Base-by-base conservation (phyloP, 1,140 invertebrate species). In the Drosophila albomicans region DNA sequence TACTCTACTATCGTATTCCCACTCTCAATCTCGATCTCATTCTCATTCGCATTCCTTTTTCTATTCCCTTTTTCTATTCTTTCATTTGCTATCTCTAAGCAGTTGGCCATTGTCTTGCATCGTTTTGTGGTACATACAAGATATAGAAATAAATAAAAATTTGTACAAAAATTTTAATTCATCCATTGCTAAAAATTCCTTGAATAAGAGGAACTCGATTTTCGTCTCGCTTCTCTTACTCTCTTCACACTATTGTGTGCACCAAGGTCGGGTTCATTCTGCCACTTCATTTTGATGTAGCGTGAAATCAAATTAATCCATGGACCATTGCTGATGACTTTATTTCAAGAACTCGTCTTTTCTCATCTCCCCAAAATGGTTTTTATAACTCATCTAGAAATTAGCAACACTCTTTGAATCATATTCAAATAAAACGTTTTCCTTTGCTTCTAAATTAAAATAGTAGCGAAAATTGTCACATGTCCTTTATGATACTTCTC, bases 251-350 rank as follows among this genome's bases (percentile, higher is more conserved):
- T 32, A 74, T 62, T 84, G 77, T 78, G 49, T 32, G 32, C 0
- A 28, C 75, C 78, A 85, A 85, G 78, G 81, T 80, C 74, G 77
- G 63, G 41, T 43, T 72, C 76, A 45, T 49, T 8, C 35, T 68
- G 38, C 71, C 75, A 88, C 84, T 90, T 86, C 79, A 86, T 82
- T 90, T 25, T 82, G 56, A 80, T 66, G 58, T 61, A 70, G 84
- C 89, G 84, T 91, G 84, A 91, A 91, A 91, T 91, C 75, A 66
- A 88, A 91, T 91, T 91, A 91, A 81, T 85, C 76, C 88, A 88
- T 75, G 84, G 79, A 80, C 76, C 81, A 89, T 82, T 76, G 48
- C 56, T 91, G 89, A 91, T 78, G 74, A 82, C 89, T 91, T 82
- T 68, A 91, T 91, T 71, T 69, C 67, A 41, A 65, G 54, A 58